Percentiles rank a stretch among this genome's conserved stretches.
Evolutionary conservation across 1,140 invertebrate genomes (phyloP).

Genomic region (Prorops nasuta): DNA sequence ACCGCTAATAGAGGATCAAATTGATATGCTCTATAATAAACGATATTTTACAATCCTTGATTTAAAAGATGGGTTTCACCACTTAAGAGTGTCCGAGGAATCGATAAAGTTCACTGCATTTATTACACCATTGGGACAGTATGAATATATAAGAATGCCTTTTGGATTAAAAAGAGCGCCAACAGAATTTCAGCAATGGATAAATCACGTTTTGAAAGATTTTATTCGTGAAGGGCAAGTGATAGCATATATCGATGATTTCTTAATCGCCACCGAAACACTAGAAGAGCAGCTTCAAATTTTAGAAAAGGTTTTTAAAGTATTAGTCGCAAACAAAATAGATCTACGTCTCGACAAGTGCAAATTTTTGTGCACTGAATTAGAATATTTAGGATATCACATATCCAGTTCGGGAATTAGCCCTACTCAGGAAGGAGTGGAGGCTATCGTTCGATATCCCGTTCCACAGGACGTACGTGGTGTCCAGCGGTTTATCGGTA

Average conservation of each 20-base stretch:
- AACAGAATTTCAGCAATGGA: slow-evolving; percentile 20
- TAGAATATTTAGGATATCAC: slow-evolving; percentile 18
- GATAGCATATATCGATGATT: slow-evolving; percentile 9
- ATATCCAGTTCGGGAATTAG: slow-evolving; percentile 2
- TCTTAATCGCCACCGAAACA: slow-evolving; percentile 15
- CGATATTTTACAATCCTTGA: neutral
- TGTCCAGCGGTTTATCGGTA: neutral
- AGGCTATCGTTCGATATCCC: neutral
- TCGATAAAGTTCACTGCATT: slow-evolving; percentile 13
- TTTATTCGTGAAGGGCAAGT: slow-evolving; percentile 11
- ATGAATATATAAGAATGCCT: slow-evolving; percentile 34
- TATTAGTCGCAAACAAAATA: neutral
- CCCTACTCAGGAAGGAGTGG: neutral
- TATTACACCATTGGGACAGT: slow-evolving; percentile 19
- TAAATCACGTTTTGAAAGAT: slow-evolving; percentile 26
- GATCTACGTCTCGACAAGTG: neutral
- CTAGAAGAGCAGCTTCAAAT: neutral
- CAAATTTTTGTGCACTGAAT: neutral
- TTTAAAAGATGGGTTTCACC: slow-evolving; percentile 15
- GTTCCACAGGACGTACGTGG: neutral
- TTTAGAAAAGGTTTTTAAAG: neutral
- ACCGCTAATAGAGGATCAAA: slow-evolving; percentile 9
- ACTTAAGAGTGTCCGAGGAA: neutral
- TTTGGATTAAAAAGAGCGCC: slow-evolving; percentile 23
- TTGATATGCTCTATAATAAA: neutral